Evolutionary conservation across 2,888 invertebrate species (phyloP).

Genomic region (Agrypnus murinus): DNA sequence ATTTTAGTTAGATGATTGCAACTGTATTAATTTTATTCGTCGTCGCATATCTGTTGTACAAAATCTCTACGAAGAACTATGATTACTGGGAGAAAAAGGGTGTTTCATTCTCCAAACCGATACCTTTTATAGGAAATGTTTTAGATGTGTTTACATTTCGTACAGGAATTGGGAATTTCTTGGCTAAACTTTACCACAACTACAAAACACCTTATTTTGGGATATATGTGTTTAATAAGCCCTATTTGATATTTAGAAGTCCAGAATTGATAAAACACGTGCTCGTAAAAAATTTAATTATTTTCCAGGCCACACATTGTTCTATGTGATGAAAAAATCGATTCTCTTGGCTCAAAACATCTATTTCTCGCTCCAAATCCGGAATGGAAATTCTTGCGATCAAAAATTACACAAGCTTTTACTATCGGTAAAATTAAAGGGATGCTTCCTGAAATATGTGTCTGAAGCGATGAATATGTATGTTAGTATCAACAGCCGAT

Average conservation of each 20-base stretch:
- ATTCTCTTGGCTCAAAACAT: constrained; percentile 68
- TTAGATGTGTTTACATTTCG: constrained; percentile 61
- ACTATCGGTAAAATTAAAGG: constrained; percentile 73
- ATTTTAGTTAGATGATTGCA: no score
- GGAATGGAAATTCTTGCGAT: constrained; percentile 72
- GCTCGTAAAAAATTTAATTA: constrained; percentile 70
- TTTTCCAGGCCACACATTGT: constrained; percentile 70
- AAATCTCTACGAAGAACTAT: no score
- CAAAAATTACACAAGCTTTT: constrained; percentile 73
- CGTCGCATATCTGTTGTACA: no score
- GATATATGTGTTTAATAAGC: constrained; percentile 70
- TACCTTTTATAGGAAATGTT: no score
- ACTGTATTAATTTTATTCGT: no score
- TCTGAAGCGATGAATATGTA: constrained; percentile 59
- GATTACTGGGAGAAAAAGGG: no score
- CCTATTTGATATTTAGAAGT: constrained; percentile 69
- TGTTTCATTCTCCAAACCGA: no score
- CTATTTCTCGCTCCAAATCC: constrained; percentile 69
- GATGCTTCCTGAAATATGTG: constrained; percentile 71
- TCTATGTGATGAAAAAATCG: constrained; percentile 67
- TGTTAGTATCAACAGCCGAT: constrained; percentile 65
- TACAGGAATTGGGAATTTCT: constrained; percentile 60
- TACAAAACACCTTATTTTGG: constrained; percentile 66
- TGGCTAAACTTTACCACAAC: constrained; percentile 60
- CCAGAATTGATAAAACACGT: constrained; percentile 69